phyloP scores from a whole-genome alignment of 1,140 invertebrate species.

The Rhopalosiphum padi region DNA sequence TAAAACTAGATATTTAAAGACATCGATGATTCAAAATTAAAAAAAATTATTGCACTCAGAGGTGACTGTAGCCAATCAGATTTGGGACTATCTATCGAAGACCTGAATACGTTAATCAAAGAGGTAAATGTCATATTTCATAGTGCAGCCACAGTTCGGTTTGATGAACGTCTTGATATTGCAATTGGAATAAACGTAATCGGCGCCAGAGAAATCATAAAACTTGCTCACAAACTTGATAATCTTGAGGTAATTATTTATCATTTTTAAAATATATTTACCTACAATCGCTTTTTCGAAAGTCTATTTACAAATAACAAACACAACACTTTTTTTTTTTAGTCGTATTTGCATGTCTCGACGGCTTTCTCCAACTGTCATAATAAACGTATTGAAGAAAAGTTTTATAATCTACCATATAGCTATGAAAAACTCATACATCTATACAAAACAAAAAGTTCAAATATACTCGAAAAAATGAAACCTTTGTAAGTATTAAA shows the following conservation, averaged over 20 bases:
- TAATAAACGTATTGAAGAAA: constrained; percentile 68
- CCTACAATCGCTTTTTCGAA: not conserved
- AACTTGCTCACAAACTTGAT: constrained; percentile 72
- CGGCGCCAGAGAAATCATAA: constrained; percentile 71
- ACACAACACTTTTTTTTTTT: constrained; percentile 22
- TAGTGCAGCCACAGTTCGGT: constrained; percentile 88
- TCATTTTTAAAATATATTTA: constrained; percentile 50
- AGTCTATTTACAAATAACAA: not conserved
- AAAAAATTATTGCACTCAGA: constrained; percentile 64
- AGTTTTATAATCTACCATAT: constrained; percentile 73
- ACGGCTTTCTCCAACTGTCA: constrained; percentile 73
- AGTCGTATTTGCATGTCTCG: constrained; percentile 72
- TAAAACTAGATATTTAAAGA: constrained; percentile 55
- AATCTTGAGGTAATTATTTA: constrained; percentile 68
- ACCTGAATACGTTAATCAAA: constrained; percentile 69
- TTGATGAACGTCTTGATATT: constrained; percentile 71
- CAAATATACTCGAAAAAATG: constrained; percentile 66
- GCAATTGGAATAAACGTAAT: constrained; percentile 75
- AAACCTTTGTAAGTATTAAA: constrained; percentile 64
- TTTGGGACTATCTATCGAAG: constrained; percentile 60
- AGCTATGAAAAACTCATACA: constrained; percentile 70
- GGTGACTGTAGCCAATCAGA: constrained; percentile 68
- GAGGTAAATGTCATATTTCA: constrained; percentile 90
- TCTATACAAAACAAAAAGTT: constrained; percentile 66
- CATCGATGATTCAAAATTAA: constrained; percentile 58